Percentiles rank a stretch among this genome's conserved stretches.
phyloP scores from a whole-genome alignment of 2,888 invertebrate species.

The Priocnemis perturbator region DNA sequence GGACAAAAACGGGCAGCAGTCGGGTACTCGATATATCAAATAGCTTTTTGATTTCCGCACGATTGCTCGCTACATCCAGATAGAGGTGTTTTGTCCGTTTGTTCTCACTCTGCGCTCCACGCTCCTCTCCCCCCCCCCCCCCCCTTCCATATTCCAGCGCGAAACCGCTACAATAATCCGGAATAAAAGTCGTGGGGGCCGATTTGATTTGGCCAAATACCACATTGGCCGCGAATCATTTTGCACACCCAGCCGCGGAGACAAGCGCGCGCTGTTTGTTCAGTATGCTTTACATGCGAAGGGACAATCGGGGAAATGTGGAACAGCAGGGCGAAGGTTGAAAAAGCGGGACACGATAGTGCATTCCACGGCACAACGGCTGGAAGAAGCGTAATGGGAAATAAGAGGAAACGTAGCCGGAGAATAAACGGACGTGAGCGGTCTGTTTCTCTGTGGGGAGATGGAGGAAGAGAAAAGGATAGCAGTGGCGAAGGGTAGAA shows the following conservation, averaged over 20 bases:
- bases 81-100: conserved; percentile 11
- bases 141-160: too few species aligned
- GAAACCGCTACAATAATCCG: conserved; percentile 34
- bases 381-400: conserved; percentile 26
- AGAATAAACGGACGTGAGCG: conserved; percentile 22
- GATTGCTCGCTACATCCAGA: conserved; percentile 38
- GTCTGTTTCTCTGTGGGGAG: conserved; percentile 1
- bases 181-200: conserved; percentile 45
- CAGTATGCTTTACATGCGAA: too few species aligned
- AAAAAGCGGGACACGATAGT: background rate
- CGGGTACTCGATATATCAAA: conserved; percentile 46
- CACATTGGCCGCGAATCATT: background rate
- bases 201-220: conserved; percentile 37
- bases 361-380: conserved; percentile 4
- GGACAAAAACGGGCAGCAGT: conserved; percentile 28
- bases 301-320: background rate
- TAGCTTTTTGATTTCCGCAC: conserved; percentile 55
- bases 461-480: conserved; percentile 17
- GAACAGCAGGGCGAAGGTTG: background rate
- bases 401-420: conserved; percentile 20
- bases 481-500: background rate
- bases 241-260: too few species aligned
- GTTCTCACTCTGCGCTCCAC: background rate
- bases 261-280: too few species aligned
- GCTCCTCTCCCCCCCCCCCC: too few species aligned